Percentiles rank a stretch among this genome's conserved stretches.
These are phyloP conservation scores for Struthio camelus DNA, from an alignment of 2,113 vertebrate species.

Conservation along the genomic window DNA sequence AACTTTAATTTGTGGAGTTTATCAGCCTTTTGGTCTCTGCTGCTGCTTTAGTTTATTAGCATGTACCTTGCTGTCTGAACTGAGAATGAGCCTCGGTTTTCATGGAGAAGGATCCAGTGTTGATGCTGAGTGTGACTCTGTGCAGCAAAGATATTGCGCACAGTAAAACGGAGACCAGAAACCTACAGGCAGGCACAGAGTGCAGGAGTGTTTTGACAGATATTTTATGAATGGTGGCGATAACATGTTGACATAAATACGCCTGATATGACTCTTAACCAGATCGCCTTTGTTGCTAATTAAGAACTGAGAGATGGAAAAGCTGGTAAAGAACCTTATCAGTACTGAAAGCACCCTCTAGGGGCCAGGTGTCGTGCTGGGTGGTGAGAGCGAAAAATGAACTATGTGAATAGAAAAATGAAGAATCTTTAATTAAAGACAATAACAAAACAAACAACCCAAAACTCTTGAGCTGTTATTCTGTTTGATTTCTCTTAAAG, in stretches of 20 bases:
- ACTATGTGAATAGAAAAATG: neutral
- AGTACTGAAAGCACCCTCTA: neutral
- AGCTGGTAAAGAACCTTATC: neutral
- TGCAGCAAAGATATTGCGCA: neutral
- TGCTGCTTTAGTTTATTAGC: neutral
- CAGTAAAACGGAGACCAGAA: neutral
- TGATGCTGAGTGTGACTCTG: neutral
- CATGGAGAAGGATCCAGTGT: neutral
- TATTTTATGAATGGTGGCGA: neutral
- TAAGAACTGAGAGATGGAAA: neutral
- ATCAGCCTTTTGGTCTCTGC: accelerated
- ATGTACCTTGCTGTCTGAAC: neutral
- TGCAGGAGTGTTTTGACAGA: neutral
- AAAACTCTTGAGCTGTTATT: neutral
- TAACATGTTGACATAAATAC: neutral
- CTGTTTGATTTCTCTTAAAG: neutral
- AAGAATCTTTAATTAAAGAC: neutral
- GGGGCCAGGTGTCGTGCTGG: neutral
- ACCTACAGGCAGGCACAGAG: neutral
- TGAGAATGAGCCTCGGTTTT: neutral
- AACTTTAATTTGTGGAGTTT: neutral
- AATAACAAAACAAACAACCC: neutral
- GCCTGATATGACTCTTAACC: neutral
- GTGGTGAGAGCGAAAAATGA: neutral
- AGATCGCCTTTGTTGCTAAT: neutral